Conservation (phyloP, 2,888 invertebrate genomes). For the Eurytoma adleriae region DNA sequence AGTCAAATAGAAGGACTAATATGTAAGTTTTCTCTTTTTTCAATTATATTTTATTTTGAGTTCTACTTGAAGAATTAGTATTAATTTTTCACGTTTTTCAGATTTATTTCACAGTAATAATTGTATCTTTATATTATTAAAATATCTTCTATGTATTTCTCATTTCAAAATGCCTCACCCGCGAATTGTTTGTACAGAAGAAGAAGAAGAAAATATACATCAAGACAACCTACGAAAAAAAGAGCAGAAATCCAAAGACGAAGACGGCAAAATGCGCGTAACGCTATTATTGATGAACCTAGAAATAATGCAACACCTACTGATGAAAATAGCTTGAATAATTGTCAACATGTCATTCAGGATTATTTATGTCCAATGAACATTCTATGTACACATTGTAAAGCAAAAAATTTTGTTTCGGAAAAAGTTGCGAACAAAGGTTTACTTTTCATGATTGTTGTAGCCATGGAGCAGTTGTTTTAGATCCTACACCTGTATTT, state of each 20-base stretch:
- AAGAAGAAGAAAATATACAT: not conserved
- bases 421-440: conserved; percentile 1
- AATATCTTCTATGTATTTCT: not conserved
- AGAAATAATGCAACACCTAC: not conserved
- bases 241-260: not conserved
- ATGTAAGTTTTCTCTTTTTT: too few relatives aligned
- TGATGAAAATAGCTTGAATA: not conserved
- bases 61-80: too few relatives aligned
- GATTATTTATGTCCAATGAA: conserved; percentile 17
- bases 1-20: not conserved
- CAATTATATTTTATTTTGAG: too few relatives aligned
- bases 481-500: not conserved
- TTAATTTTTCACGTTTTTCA: not conserved
- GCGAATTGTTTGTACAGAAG: not conserved
- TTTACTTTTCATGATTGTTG: not conserved
- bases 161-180: not conserved
- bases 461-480: conserved; percentile 2
- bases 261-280: not conserved
- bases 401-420: not conserved
- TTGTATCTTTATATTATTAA: not conserved
- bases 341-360: not conserved
- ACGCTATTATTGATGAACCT: not conserved
- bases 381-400: conserved; percentile 8
- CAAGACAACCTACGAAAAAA: not conserved
- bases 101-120: not conserved